A percentile compares a stretch with the other conserved stretches of the same genome.
phyloP scores from a whole-genome alignment of 1,140 invertebrate species.

The Anagrus nilaparvatae region DNA sequence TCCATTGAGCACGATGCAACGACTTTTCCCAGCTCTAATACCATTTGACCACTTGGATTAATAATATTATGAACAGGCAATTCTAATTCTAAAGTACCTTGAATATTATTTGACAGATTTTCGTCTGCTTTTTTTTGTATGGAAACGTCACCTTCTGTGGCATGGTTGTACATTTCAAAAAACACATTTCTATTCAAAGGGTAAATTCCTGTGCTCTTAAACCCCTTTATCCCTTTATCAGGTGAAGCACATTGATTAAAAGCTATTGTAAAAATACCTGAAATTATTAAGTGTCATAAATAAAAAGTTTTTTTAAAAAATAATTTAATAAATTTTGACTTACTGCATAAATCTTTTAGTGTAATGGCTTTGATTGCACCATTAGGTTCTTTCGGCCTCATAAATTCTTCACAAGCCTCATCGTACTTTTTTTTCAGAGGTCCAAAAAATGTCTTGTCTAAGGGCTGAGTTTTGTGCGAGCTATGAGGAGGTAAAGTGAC shows the following conservation, averaged over 20 bases:
- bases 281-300: constrained; percentile 11
- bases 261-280: constrained; percentile 15
- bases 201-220: constrained; percentile 30
- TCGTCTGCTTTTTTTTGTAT: too few species aligned
- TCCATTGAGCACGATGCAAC: too few species aligned
- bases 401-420: constrained; percentile 28
- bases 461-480: constrained; percentile 24
- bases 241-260: constrained; percentile 29
- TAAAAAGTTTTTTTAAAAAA: neutral
- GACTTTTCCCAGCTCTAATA: neutral
- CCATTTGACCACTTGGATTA: too few species aligned
- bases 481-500: constrained; percentile 27
- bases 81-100: too few species aligned
- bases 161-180: neutral
- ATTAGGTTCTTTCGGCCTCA: constrained; percentile 22
- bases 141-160: neutral
- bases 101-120: too few species aligned
- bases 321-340: too few species aligned
- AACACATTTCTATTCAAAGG: constrained; percentile 31
- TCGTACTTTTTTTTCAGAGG: constrained; percentile 26
- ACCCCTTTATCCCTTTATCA: constrained; percentile 30
- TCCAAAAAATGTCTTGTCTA: constrained; percentile 28
- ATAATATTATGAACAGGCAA: too few species aligned
- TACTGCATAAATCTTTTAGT: too few species aligned
- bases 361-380: too few species aligned